Conservation (phyloP, 2,797 vertebrate species). For the Esox lucius region DNA sequence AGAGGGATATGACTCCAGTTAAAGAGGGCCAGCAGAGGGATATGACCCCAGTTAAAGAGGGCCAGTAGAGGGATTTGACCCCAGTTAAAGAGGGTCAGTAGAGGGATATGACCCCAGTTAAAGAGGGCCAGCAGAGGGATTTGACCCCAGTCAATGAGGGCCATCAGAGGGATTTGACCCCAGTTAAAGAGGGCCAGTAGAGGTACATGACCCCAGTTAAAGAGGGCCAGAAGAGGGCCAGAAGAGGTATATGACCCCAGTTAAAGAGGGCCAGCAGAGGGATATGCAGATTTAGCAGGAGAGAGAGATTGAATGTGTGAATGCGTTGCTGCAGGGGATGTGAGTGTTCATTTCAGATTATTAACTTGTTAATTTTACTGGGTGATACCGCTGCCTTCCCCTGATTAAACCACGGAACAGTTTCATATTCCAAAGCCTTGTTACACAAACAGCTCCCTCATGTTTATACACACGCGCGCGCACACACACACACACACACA, state of each 20-base stretch:
- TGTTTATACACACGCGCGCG: slow-evolving; percentile 10
- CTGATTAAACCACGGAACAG: slow-evolving; percentile 43
- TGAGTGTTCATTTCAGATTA: slow-evolving; percentile 22
- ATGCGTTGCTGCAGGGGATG: slow-evolving; percentile 50
- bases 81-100: too few species aligned
- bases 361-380: slow-evolving; percentile 51
- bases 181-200: too few species aligned
- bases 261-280: not conserved
- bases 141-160: too few species aligned
- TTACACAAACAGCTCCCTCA: slow-evolving; percentile 49
- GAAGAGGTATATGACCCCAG: not conserved
- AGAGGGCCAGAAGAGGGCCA: too few species aligned
- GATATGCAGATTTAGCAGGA: not conserved
- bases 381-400: slow-evolving; percentile 43
- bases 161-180: too few species aligned
- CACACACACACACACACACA: slow-evolving; percentile 21
- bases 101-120: too few species aligned
- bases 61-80: too few species aligned
- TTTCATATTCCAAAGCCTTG: slow-evolving; percentile 48
- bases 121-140: too few species aligned
- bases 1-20: too few species aligned
- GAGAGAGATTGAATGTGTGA: slow-evolving; percentile 8
- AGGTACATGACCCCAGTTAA: too few species aligned
- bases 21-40: too few species aligned
- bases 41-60: too few species aligned